Evolutionary conservation across 2,113 vertebrate genomes (phyloP).

Genomic region (Maccullochella peelii): DNA sequence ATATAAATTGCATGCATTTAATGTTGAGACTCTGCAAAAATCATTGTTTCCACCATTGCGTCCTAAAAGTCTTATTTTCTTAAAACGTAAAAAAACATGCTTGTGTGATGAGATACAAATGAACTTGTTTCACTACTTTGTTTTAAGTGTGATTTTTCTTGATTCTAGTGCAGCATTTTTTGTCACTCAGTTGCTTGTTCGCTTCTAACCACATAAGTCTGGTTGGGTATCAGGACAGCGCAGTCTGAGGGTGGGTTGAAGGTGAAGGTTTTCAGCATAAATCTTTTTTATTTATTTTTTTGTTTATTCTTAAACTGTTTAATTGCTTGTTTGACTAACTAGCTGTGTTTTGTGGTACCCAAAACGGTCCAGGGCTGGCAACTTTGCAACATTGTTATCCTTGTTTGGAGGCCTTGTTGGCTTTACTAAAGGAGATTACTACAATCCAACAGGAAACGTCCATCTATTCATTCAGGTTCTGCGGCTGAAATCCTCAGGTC

Average conservation of each 20-base stretch:
- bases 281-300: too few species aligned
- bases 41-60: too few species aligned
- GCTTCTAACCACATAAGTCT: neutral
- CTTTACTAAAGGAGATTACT: slow-evolving; percentile 70
- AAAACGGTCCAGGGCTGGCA: slow-evolving; percentile 37
- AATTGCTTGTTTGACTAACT: slow-evolving; percentile 31
- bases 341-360: slow-evolving; percentile 12
- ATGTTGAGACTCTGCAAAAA: neutral
- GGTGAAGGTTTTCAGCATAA: neutral
- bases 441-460: slow-evolving; percentile 55
- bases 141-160: neutral
- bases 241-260: slow-evolving; percentile 16
- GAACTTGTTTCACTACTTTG: neutral
- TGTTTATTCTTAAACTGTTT: slow-evolving; percentile 38
- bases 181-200: neutral
- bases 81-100: neutral
- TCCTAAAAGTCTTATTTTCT: neutral
- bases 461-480: slow-evolving; percentile 36
- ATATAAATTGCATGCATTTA: neutral
- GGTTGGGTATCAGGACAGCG: neutral
- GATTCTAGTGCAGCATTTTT: too few species aligned
- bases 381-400: slow-evolving; percentile 23
- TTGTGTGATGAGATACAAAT: neutral
- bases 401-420: slow-evolving; percentile 54
- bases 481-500: slow-evolving; percentile 7